Base-by-base conservation (phyloP, 1,140 invertebrate genomes). In the Ips typographus region DNA sequence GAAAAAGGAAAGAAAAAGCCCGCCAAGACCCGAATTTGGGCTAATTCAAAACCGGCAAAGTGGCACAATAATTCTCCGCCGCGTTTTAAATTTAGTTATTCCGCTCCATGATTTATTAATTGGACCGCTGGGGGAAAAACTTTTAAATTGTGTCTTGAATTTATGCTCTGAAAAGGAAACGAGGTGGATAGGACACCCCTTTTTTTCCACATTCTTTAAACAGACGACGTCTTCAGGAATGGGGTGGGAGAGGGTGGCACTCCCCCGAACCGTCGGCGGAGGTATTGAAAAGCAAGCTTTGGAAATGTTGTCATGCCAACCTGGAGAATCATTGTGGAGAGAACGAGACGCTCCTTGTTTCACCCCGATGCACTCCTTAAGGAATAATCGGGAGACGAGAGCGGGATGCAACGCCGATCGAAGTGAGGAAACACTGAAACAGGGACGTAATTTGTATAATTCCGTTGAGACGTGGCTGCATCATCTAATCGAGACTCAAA, bases 31-130 rank as follows among this genome's bases (percentile, higher is more conserved):
- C 62, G 38, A 41, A 51, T 40, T 64, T 64, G 43, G 59, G 52
- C 63, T 41, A 55, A 65, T 65, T 42, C 53, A 53, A 65, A 62
- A 57, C 53, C 56, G 44, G 63, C 52, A 65, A 65, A 65, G 63
- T 65, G 63, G 63, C 44, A 55, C 63, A 42, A 65, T 65, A 65
- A 65, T 56, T 65, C 52, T 65, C 63, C 43, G 55, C 40, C 51
- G 52, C 63, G 63, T 65, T 22, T 22, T 8, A 65, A 65, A 65
- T 65, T 65, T 65, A 65, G 63, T 65, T 65, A 65, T 65, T 65
- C 43, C 63, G 51, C 51, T 42, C 41, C 63, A 56, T 65, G 63
- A 65, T 65, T 65, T 65, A 65, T 65, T 52, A 65, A 65, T 65
- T 65, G 39, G 63, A 57, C 63, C 36, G 53, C 40, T 56, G 52